phyloP scores from a whole-genome alignment of 2,113 vertebrate species.

The Dasyurus viverrinus region DNA sequence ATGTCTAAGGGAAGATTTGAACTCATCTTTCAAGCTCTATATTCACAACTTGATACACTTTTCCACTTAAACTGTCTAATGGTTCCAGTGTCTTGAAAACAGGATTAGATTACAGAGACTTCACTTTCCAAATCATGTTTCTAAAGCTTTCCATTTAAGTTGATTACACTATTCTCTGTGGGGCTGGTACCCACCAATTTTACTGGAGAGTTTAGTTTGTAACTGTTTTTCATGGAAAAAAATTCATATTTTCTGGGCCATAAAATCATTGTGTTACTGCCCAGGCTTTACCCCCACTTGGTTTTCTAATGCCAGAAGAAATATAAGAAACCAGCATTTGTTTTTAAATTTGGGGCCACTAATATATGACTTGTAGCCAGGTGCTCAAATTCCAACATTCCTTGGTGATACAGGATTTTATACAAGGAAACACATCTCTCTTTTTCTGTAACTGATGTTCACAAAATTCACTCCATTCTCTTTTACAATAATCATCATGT shows the following conservation, averaged over 20 bases:
- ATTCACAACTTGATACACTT: neutral
- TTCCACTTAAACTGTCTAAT: neutral
- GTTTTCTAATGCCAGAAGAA: neutral
- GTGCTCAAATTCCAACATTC: neutral
- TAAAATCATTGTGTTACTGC: neutral
- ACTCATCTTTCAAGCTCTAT: neutral
- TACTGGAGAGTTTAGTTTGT: neutral
- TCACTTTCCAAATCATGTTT: neutral
- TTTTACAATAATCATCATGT: neutral
- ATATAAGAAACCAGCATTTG: neutral
- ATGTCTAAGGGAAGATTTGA: neutral
- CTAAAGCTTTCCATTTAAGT: neutral
- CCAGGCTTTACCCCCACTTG: neutral
- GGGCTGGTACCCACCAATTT: neutral
- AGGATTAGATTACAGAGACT: neutral
- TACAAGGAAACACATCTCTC: neutral
- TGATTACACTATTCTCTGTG: neutral
- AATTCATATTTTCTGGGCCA: neutral
- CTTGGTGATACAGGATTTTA: neutral
- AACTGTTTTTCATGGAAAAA: neutral
- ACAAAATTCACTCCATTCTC: neutral
- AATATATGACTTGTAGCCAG: neutral
- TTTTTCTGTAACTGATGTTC: neutral
- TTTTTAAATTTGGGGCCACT: neutral
- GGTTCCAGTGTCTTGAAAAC: neutral